Percentiles rank a stretch among this genome's conserved stretches.
These are phyloP conservation scores for Globia sparganii DNA, from an alignment of 2,888 invertebrate genomes.

Conservation along the genomic window DNA sequence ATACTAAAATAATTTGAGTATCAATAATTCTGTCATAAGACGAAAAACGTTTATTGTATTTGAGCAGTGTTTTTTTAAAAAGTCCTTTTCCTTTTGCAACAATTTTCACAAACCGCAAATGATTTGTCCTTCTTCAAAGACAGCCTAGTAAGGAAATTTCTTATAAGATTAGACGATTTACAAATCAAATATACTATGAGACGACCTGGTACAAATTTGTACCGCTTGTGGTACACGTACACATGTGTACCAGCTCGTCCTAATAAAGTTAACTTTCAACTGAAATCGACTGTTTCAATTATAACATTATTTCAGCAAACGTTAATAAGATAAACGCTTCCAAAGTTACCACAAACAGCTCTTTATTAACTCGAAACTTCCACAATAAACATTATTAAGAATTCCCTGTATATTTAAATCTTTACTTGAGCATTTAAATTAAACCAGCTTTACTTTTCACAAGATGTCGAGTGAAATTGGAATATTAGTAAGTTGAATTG, in stretches of 20 bases:
- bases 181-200: too few relatives aligned
- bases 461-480: slow-evolving; percentile 51
- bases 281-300: not conserved
- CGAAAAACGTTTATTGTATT: not conserved
- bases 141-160: too few relatives aligned
- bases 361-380: slow-evolving; percentile 29
- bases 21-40: not conserved
- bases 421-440: slow-evolving; percentile 38
- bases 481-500: slow-evolving; percentile 67
- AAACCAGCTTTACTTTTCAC: slow-evolving; percentile 13
- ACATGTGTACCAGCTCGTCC: too few relatives aligned
- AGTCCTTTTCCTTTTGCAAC: too few relatives aligned
- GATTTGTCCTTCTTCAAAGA: too few relatives aligned
- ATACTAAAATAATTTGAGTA: not conserved
- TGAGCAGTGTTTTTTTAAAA: too few relatives aligned
- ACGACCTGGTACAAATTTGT: not conserved
- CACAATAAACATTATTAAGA: slow-evolving; percentile 21
- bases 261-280: not conserved
- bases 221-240: not conserved
- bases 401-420: slow-evolving; percentile 32
- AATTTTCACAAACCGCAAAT: too few relatives aligned
- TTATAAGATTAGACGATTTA: not conserved
- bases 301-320: not conserved
- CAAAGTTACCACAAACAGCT: slow-evolving; percentile 35
- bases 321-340: slow-evolving; percentile 1